These are phyloP conservation scores for Damaliscus lunatus DNA, from an alignment of 2,113 vertebrate species.

Conservation along the genomic window DNA sequence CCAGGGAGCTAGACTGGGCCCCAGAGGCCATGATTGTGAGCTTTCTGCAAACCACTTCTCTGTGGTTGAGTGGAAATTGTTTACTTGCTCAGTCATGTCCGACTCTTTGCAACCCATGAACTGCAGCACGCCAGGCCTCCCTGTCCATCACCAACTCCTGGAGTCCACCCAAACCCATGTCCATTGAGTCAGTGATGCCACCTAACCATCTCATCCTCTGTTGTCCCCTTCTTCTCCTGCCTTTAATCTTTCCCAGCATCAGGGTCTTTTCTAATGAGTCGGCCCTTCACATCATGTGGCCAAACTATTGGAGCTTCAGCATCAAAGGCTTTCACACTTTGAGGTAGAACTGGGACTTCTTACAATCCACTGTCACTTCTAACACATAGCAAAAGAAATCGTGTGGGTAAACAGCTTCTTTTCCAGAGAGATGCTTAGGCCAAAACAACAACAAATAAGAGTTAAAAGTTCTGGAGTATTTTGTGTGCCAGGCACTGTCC, in stretches of 20 bases:
- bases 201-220: background rate
- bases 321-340: background rate
- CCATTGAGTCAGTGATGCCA: background rate
- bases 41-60: background rate
- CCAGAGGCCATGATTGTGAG: background rate
- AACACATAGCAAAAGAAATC: background rate
- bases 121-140: background rate
- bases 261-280: background rate
- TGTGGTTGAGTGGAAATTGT: background rate
- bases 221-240: background rate
- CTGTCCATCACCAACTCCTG: background rate
- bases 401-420: background rate
- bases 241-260: background rate
- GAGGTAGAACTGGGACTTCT: background rate
- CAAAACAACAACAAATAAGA: background rate
- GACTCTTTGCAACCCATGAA: background rate
- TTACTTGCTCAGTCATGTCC: background rate
- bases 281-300: accelerated
- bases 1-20: background rate
- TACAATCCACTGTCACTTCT: background rate
- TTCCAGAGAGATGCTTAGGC: background rate
- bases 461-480: background rate
- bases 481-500: background rate
- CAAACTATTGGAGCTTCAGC: background rate
- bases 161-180: background rate